These are phyloP conservation scores for Rhinatrema bivittatum DNA, from an alignment of 2,797 vertebrate species.

Conservation along the genomic window DNA sequence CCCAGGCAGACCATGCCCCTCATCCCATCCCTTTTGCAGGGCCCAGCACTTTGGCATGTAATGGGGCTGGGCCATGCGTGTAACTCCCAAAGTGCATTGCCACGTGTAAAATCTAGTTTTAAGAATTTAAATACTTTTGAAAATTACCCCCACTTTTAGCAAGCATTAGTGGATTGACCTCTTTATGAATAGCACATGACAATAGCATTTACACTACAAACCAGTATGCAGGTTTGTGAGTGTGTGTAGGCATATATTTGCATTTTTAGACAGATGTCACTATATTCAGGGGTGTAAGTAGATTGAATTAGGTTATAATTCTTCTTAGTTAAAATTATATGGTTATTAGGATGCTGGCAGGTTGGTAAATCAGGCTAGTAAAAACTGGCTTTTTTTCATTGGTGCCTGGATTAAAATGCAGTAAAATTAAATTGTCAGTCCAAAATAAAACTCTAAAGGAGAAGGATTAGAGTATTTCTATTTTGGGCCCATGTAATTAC, in stretches of 20 bases:
- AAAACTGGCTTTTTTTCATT: not conserved
- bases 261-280: not conserved
- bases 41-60: no score
- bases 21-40: no score
- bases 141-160: no score
- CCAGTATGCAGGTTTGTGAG: not conserved
- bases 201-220: no score
- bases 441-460: not conserved
- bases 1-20: no score
- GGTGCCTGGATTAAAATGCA: conserved; percentile 2
- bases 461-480: conserved; percentile 4
- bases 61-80: no score
- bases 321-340: conserved; percentile 1
- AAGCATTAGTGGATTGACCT: no score
- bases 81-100: no score
- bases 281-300: conserved; percentile 1
- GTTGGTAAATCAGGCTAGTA: not conserved
- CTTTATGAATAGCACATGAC: no score
- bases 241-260: conserved; percentile 10
- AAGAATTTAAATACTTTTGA: no score
- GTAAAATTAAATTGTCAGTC: conserved; percentile 15
- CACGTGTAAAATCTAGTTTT: no score
- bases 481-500: conserved; percentile 21
- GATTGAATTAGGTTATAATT: conserved; percentile 13
- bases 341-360: conserved; percentile 2